Evolutionary conservation across 2,113 vertebrate species (phyloP), one percentile per base, ranked within the genome.

Genomic region (Cygnus atratus): DNA sequence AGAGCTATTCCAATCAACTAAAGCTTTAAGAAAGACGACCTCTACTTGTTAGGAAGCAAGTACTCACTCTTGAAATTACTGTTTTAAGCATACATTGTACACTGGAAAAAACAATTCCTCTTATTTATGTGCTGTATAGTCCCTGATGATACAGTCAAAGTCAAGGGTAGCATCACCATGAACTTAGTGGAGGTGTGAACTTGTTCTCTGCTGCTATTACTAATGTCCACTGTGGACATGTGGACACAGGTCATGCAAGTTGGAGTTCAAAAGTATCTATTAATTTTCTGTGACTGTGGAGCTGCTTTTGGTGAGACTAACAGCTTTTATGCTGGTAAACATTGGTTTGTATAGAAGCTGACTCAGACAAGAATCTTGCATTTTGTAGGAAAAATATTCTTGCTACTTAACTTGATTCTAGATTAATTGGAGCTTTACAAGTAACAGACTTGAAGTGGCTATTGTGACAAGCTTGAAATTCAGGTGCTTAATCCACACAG

Each of bases 1-100:
- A 92, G 87, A 86, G 71, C 94, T 87, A 33, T 77, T 83, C 87
- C 81, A 70, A 10, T 28, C 87, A 82, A 68, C 71, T 91, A 85
- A 83, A 79, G 50, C 88, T 72, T 81, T 89, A 72, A 88, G 78
- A 41, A 83, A 82, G 35, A 46, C 41, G 25, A 67, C 24, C 9
- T 22, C 58, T 66, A 16, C 25, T 95, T 93, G 50, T 52, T 93
- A 61, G 58, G 79, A n/a, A 70, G 57, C 43, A 94, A 84, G 50
- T 71, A 37, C 80, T 87, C 44, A 82, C 44, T 92, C 87, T 75
- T 76, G 78, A 94, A 87, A 74, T 74, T 66, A 25, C 44, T 84
- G 24, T 28, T 2, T 87, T 93, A 62, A 74, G 44, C 52, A 77
- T 72, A 54, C 11, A 2, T 10, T 70, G 37, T 48, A 55, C 31